These are phyloP conservation scores for Passer montanus DNA, from an alignment of 2,113 vertebrate genomes.

Conservation along the genomic window DNA sequence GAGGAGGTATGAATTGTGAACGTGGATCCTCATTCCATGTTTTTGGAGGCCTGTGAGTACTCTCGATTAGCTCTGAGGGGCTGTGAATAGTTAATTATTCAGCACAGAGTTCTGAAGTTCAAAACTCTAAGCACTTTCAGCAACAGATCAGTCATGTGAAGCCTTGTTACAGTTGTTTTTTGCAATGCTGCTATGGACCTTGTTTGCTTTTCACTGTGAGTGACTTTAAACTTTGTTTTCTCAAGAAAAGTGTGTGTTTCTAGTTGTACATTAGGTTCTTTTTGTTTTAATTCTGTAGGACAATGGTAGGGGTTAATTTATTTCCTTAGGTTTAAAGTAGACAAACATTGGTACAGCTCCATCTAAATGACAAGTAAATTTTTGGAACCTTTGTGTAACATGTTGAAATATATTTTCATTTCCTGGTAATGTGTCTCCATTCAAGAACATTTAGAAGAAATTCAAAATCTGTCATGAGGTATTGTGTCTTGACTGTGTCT, in stretches of 20 bases:
- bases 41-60: not conserved
- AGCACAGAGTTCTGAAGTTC: constrained; percentile 47
- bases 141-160: constrained; percentile 52
- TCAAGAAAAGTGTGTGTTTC: not conserved
- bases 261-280: not conserved
- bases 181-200: constrained; percentile 30
- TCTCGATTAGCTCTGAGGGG: not conserved
- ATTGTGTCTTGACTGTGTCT: not conserved
- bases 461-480: not conserved
- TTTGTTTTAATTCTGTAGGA: not conserved
- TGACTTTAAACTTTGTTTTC: constrained; percentile 38
- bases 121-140: constrained; percentile 52
- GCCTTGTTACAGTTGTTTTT: not conserved
- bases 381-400: not conserved
- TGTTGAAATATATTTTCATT: not conserved
- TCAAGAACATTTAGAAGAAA: not conserved
- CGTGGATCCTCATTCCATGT: not conserved
- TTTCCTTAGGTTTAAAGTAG: not conserved
- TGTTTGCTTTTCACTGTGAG: constrained; percentile 42
- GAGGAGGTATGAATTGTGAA: not conserved
- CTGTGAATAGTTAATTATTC: constrained; percentile 63
- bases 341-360: not conserved
- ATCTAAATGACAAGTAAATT: not conserved
- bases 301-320: not conserved
- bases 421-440: not conserved